A percentile compares a stretch with the other conserved stretches of the same genome.
Evolutionary conservation across 2,113 vertebrate species (phyloP).

Genomic region (Labrus mixtus): DNA sequence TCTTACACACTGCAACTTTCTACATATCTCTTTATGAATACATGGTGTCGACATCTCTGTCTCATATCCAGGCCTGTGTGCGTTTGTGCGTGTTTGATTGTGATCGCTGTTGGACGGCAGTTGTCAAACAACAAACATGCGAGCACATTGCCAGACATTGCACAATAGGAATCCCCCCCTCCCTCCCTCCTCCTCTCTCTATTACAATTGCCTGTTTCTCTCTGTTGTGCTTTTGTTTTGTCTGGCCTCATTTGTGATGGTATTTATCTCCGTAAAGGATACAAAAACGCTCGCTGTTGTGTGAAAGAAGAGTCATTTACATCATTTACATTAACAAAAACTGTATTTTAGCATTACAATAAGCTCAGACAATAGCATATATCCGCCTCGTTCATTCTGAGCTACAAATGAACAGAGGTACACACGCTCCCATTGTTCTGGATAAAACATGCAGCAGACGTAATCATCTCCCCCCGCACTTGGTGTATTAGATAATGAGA

Average conservation of each 20-base stretch:
- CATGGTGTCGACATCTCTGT: not conserved
- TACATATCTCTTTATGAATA: too few relatives aligned
- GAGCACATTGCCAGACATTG: constrained; percentile 64
- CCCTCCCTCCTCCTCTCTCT: constrained; percentile 37
- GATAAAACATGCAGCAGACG: constrained; percentile 61
- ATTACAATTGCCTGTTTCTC: constrained; percentile 59
- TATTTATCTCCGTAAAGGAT: constrained; percentile 75
- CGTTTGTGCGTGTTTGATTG: constrained; percentile 8
- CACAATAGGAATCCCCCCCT: constrained; percentile 67
- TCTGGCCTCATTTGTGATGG: constrained; percentile 76
- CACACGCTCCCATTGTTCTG: constrained; percentile 70
- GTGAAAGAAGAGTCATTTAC: constrained; percentile 79
- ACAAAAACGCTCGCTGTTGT: constrained; percentile 67
- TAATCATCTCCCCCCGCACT: constrained; percentile 63
- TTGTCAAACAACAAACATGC: constrained; percentile 68
- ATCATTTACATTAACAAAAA: constrained; percentile 81
- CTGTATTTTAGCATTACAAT: constrained; percentile 83
- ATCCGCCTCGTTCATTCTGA: constrained; percentile 65
- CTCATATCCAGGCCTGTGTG: not conserved
- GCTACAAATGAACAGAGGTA: constrained; percentile 64
- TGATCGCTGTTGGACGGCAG: constrained; percentile 26
- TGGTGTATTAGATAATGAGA: constrained; percentile 79
- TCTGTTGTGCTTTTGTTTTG: constrained; percentile 75
- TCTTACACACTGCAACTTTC: not conserved
- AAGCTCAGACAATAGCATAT: constrained; percentile 75